Base-by-base conservation (phyloP, 2,797 vertebrate genomes). In the Sandelia bainsii region DNA sequence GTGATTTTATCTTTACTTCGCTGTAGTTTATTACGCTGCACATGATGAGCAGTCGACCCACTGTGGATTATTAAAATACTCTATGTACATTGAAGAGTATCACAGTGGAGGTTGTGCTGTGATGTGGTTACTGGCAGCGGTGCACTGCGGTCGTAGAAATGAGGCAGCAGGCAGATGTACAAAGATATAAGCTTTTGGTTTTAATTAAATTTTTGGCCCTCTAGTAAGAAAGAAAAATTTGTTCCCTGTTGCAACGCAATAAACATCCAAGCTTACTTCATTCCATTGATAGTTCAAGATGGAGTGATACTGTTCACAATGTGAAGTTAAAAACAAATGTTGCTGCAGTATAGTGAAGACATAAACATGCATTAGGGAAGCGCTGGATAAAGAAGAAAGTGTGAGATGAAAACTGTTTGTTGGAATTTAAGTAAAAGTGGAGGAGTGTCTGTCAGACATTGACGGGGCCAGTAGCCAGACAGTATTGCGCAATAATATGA, bases 111-210 rank as follows among this genome's bases (percentile, higher is more conserved):
- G 49, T 16, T 20, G 60, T 1, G 40, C 68, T 79, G 62, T 25
- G 6, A 67, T 77, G 82, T 73, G 80, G 86, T 81, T 62, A 0
- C 77, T 86, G 86, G 84, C 84, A 65, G 74, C 66, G 1, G 74
- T 2, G 34, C 2, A 23, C 75, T 70, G 80, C 6, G 29, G 72
- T 56, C 20, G 46, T 12, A 46, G 46, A 50, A 69, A 69, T 1
- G 11, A 75, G 73, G 67, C 79, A 54, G 66, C 66, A 52, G 79
- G 77, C 77, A 73, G 79, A 81, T 61, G 68, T 39, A 76, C 69
- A 81, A 42, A 81, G 81, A 86, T 61, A 40, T 59, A 45, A 67
- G 62, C 72, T 66, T 79, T 84, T 87, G 86, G 77, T 82, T 88
- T 82, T 84, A 40, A 88, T 85, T 88, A 70, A 50, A 62, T 34